Base-by-base conservation (phyloP, 23 tunicate genomes). In the Oikopleura dioica region DNA sequence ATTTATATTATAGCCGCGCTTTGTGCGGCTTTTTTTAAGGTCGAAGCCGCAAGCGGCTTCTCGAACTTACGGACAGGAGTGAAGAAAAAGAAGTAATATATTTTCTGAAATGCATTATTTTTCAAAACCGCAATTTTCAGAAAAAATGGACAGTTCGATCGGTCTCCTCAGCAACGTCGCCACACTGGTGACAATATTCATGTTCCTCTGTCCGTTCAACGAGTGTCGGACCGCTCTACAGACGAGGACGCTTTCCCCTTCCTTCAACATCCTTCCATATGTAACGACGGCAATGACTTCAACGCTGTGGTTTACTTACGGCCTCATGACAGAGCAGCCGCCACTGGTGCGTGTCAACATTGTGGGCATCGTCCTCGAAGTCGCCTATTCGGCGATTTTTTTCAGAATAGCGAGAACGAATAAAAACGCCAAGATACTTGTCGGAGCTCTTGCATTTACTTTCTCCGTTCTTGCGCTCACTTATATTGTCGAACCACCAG, bases 211-310 rank as follows among this genome's bases (percentile, higher is more conserved):
- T 31, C 72, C 72, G 30, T 24, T 28, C 72, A 23, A 23, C 4
- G 4, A 16, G 33, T 23, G 30, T 2, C 26, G 26, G 16, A 24
- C 4, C 29, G 29, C 33, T 31, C 33, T 63, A 12, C 30, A 28
- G 5, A 28, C 72, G 32, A 63, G 26, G 33, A 2, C 29, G 33
- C 5, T 31, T 28, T 31, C 72, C 5, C 72, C 30, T 12, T 12
- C 16, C 26, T 28, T 63, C 4, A 63, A 63, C 33, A 63, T 63
- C 26, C 33, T 63, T 2, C 72, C 72, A 12, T 63, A 63, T 28
- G 72, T 63, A 63, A 63, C 72, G 72, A 63, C 72, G 33, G 30
- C 33, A 2, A 63, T 63, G 72, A 63, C 32, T 5, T 23, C 72
- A 2, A 28, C 33, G 4, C 33, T 63, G 33, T 63, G 72, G 72